Percentiles rank a stretch among this genome's conserved stretches.
Conservation (phyloP, 2,797 vertebrate genomes). For the Diceros bicornis region DNA sequence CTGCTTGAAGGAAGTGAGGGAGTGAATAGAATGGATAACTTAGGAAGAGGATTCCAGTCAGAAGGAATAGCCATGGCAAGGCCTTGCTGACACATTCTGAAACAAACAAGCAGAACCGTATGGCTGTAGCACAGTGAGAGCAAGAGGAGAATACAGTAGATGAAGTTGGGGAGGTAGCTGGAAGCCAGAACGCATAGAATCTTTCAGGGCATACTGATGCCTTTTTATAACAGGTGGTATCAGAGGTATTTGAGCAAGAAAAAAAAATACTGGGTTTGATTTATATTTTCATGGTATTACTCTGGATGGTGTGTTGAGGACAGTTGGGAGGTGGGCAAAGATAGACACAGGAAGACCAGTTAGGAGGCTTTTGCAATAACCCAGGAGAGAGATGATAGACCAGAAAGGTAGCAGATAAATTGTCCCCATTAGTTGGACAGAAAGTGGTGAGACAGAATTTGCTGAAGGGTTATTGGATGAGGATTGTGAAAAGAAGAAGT, state of each 20-base stretch:
- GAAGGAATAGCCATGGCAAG: neutral
- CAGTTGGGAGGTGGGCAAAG: neutral
- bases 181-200: neutral
- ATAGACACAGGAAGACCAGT: neutral
- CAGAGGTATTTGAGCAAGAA: neutral
- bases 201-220: fast-evolving
- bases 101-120: neutral
- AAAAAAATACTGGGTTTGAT: neutral
- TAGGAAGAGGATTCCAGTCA: neutral
- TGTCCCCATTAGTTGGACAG: neutral
- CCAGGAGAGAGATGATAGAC: neutral
- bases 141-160: no score
- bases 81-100: neutral
- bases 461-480: neutral
- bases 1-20: neutral
- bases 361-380: neutral
- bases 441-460: neutral
- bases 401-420: neutral
- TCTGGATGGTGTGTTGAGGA: neutral
- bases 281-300: neutral
- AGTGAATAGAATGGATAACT: fast-evolving
- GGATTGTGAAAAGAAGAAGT: neutral
- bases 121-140: no score
- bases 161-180: neutral
- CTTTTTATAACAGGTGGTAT: neutral